Evolutionary conservation across 2,113 vertebrate genomes (phyloP).

Genomic region (Colinus virginianus): DNA sequence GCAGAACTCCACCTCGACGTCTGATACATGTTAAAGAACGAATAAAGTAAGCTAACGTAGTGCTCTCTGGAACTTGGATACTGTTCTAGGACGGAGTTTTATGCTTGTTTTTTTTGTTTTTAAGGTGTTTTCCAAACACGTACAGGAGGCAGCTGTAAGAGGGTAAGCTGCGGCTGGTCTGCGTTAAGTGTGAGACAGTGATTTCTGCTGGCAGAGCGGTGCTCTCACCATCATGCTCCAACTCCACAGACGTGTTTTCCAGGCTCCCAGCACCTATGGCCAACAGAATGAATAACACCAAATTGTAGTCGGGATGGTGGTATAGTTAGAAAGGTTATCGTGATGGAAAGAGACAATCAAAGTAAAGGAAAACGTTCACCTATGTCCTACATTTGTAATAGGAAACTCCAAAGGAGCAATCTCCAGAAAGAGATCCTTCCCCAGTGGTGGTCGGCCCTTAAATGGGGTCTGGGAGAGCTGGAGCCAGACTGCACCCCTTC

Average conservation of each 20-base stretch:
- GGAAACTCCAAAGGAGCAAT: no score
- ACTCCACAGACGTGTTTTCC: background rate
- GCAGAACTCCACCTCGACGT: conserved; percentile 33
- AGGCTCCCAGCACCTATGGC: background rate
- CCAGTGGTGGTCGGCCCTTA: no score
- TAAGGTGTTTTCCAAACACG: background rate
- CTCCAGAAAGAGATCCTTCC: no score
- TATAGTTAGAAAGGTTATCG: no score
- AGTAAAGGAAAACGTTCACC: no score
- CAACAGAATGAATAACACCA: no score
- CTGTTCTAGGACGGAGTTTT: background rate
- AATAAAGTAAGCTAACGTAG: conserved; percentile 26
- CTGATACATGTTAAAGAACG: conserved; percentile 34
- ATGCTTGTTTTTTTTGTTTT: background rate
- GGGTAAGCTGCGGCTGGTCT: background rate
- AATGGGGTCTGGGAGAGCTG: no score
- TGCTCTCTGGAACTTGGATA: conserved; percentile 35
- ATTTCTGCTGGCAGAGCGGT: background rate
- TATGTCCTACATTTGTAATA: no score
- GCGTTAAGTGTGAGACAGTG: rapidly evolving
- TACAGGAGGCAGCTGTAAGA: background rate
- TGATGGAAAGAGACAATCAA: no score
- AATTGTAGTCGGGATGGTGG: no score
- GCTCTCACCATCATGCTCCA: background rate
- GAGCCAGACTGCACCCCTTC: no score